Evolutionary conservation across 2,113 vertebrate genomes (phyloP), one percentile per base, ranked within the genome.

Genomic region (Rhabdomys dilectus): DNA sequence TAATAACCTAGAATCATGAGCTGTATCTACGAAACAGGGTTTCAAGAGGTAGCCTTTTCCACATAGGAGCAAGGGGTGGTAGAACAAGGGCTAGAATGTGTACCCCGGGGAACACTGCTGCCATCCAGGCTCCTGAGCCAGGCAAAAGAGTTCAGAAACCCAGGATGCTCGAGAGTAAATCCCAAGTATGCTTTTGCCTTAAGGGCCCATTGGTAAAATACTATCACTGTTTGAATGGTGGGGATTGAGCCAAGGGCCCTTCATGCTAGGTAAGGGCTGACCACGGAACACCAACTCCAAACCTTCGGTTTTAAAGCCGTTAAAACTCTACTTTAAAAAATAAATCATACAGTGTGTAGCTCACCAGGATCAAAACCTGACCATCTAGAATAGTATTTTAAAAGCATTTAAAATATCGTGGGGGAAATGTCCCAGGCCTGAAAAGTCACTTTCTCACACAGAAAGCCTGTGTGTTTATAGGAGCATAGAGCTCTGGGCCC

Each of bases 321-420:
- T 84, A 60, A 91, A 91, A 81, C 22, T 36, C 53, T 45, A 45
- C 45, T 45, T 45, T 3, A 45, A 45, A 45, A 45, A 45, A 45
- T 4, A 45, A 45, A 45, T 45, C 45, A 45, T 45, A 45, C 36
- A 87, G 36, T 68, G 73, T 90, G 34, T 66, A 91, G 93, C 58
- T 86, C 45, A 66, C 39, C 39, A 75, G 84, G 85, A 93, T 87
- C 77, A 87, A 93, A 96, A 94, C 73, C 62, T 75, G 64, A 85
- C 12, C 17, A 16, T 58, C 82, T 53, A 60, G 24, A 4, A 22
- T 0, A 93, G 72, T 45, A 24, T 84, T 42, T 48, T 0, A 64
- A n/a, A 70, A 93, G 56, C 51, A 78, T 58, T 84, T 82, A 87
- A 86, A 93, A 87, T 56, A 82, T 95, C 56, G 12, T 5, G 80